phyloP scores from a whole-genome alignment of 1,140 invertebrate genomes.

The Tetraneura akinire region DNA sequence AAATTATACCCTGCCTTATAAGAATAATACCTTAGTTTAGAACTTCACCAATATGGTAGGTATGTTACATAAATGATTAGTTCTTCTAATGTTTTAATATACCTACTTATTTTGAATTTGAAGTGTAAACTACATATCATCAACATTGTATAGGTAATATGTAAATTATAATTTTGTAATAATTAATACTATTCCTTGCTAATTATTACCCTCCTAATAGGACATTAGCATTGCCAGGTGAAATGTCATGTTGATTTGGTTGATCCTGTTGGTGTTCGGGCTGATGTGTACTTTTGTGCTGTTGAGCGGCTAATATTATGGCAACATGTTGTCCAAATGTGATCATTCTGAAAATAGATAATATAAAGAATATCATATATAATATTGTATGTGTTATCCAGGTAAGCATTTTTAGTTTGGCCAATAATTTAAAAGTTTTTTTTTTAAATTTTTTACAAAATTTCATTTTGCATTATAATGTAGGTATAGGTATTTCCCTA shows the following conservation, averaged over 20 bases:
- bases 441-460: no score
- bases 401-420: no score
- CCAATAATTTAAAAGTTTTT: no score
- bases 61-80: neutral
- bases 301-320: conserved; percentile 25
- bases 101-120: no score
- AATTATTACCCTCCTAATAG: conserved; percentile 43
- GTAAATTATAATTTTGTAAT: neutral
- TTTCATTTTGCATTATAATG: no score
- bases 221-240: conserved; percentile 34
- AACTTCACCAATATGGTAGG: neutral
- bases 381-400: no score
- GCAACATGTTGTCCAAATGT: conserved; percentile 43
- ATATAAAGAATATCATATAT: no score
- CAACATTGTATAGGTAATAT: no score
- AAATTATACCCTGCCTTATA: neutral
- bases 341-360: conserved; percentile 43
- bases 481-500: no score
- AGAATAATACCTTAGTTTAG: neutral
- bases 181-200: neutral
- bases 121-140: no score
- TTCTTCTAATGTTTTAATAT: no score
- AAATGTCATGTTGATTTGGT: neutral
- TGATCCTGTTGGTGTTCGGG: neutral
- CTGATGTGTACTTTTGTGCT: conserved; percentile 37